Base-by-base conservation (phyloP, 2,113 vertebrate genomes). In the Odontesthes bonariensis region DNA sequence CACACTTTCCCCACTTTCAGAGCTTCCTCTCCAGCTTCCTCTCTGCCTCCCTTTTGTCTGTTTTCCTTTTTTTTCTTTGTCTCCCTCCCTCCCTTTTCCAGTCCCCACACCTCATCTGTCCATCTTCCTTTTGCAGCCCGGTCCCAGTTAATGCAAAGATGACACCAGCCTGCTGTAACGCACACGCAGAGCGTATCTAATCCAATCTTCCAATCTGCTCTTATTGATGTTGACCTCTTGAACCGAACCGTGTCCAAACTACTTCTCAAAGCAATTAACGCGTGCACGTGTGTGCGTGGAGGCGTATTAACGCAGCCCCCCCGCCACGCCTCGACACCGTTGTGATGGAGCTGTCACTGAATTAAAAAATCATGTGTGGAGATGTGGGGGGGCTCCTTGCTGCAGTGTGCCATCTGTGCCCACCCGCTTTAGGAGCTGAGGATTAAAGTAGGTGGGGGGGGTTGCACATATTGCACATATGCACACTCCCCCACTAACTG, bases 141-240 rank as follows among this genome's bases (percentile, higher is more conserved):
- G 59, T 60, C 53, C 40, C 35, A 72, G 57, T 69, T 44, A 38
- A 64, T 67, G 56, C 71, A 54, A 60, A 53, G 33, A 40, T 6
- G 38, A 75, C 69, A 84, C 75, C 71, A 58, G 55, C 16, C 53
- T 55, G 22, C 75, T 61, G 44, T 46, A 62, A 49, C 78, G 22
- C 61, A 49, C 77, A 44, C 62, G 51, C 67, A 27, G 82, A 31
- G 52, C 72, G 61, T 76, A 75, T 91, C 85, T 89, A 92, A 91
- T 91, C 90, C 76, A 91, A 90, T 91, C 89, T 87, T 85, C 86
- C 84, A 90, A 86, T 92, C 91, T 89, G 81, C 82, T 77, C 72
- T 89, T 89, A 91, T 90, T 89, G 91, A 88, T 86, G 89, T 91
- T 86, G 87, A 91, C 87, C 91, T 86, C 68, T 73, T 89, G 86